These are phyloP conservation scores for Zaprionus tsacasi DNA, from an alignment of 1,140 invertebrate species.

Conservation along the genomic window DNA sequence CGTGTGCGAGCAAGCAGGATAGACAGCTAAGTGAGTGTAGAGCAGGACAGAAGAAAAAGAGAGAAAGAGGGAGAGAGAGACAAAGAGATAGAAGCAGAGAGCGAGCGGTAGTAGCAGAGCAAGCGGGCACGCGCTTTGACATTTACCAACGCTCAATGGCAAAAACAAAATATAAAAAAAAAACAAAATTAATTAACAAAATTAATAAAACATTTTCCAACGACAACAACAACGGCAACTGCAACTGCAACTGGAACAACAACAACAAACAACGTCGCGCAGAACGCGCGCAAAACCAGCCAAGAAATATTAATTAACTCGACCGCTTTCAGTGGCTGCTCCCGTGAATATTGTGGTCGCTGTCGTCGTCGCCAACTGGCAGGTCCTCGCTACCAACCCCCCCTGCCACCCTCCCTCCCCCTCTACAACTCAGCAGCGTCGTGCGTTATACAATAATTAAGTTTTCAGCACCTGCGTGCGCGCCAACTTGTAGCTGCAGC, in stretches of 20 bases:
- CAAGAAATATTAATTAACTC: slow-evolving; percentile 76
- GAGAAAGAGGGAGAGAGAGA: background rate
- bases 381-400: slow-evolving; percentile 5
- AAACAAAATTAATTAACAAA: slow-evolving; percentile 74
- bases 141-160: slow-evolving; percentile 67
- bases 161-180: slow-evolving; percentile 78
- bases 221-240: slow-evolving; percentile 32
- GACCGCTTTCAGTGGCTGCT: slow-evolving; percentile 53
- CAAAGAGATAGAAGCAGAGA: background rate
- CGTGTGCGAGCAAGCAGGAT: slow-evolving; percentile 11
- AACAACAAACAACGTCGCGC: slow-evolving; percentile 25
- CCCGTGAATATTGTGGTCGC: slow-evolving; percentile 6
- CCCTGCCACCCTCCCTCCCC: slow-evolving; percentile 6
- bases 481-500: slow-evolving; percentile 53
- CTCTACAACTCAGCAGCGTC: slow-evolving; percentile 21
- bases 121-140: slow-evolving; percentile 50
- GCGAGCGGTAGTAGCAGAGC: background rate
- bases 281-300: slow-evolving; percentile 29
- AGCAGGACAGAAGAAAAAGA: background rate
- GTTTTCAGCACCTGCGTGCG: slow-evolving; percentile 80
- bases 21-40: background rate
- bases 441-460: slow-evolving; percentile 82
- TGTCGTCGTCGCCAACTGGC: slow-evolving; percentile 12
- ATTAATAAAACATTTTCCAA: slow-evolving; percentile 77
- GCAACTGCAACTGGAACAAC: slow-evolving; percentile 31